phyloP scores from a whole-genome alignment of 1,140 invertebrate species.

The Holcopasites calliopsidis region DNA sequence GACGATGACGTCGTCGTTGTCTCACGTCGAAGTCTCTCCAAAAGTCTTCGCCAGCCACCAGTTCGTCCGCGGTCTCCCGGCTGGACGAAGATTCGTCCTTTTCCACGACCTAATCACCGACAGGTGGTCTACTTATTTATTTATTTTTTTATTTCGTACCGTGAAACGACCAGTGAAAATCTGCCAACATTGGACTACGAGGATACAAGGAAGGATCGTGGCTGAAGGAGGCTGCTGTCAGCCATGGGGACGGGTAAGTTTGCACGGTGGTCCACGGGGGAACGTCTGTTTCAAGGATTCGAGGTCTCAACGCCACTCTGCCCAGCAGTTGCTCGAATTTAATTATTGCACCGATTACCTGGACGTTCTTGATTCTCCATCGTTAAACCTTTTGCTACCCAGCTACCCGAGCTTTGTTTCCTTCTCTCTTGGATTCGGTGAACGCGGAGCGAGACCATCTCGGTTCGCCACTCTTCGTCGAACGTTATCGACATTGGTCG shows the following conservation, averaged over 20 bases:
- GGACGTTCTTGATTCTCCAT: background rate
- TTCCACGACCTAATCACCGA: conserved; percentile 29
- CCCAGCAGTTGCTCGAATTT: background rate
- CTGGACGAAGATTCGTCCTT: conserved; percentile 69
- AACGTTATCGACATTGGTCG: no score
- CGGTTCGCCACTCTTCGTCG: background rate
- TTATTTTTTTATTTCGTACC: conserved; percentile 34
- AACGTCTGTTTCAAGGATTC: conserved; percentile 18
- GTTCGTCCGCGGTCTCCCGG: conserved; percentile 77
- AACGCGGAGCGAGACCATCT: background rate
- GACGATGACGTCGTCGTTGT: conserved; percentile 68
- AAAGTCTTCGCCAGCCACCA: conserved; percentile 70
- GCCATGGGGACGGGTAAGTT: conserved; percentile 79
- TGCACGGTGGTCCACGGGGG: conserved; percentile 13
- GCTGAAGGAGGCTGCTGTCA: conserved; percentile 73
- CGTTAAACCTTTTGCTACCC: background rate
- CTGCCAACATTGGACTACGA: conserved; percentile 63
- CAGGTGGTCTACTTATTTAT: conserved; percentile 29
- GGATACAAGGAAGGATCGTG: conserved; percentile 68
- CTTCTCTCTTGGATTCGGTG: background rate
- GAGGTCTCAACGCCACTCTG: background rate
- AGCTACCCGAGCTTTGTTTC: background rate
- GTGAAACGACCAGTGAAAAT: conserved; percentile 61
- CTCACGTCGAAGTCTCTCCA: conserved; percentile 70
- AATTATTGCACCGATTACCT: background rate